Base-by-base conservation (phyloP, 2,888 invertebrate genomes). In the Hymenopus coronatus region DNA sequence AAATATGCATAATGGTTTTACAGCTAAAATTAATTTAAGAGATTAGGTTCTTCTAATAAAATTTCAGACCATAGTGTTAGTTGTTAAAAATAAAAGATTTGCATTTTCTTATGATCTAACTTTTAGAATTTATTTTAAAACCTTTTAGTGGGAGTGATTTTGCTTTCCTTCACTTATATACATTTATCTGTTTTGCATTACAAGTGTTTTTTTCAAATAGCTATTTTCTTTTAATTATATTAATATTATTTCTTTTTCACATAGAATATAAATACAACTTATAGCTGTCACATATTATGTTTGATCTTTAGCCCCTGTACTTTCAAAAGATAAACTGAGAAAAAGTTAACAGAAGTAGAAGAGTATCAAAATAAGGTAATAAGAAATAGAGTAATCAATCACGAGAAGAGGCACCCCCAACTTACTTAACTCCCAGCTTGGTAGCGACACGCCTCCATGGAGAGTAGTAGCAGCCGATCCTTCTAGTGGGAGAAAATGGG, bases 371-470 rank as follows among this genome's bases (percentile, higher is more conserved):
- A 83, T 82, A 82, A 33, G 82, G 88, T 88, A 54, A 84, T 54
- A 70, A 88, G 82, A 86, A 89, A 70, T 33, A 83, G n/a, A 30
- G n/a, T 83, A 88, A 84, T 70, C 54, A 70, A 84, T 70, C 54
- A 70, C 54, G 54, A 70, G 93, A 92, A 92, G 93, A 94, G 91
- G 92, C 92, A 92, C 87, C 91, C 92, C 92, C 92, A 93, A 97
- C 98, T 97, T 97, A 98, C 97, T 97, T 97, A 95, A 98, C 97
- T 96, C 98, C 97, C 93, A 98, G 97, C 94, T 97, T 98, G 94
- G 97, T 97, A 94, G 98, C 98, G 94, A 98, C 98, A 94, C 97
- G 96, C 93, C 97, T 97, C 98, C 98, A 98, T 95, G 97, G 98
- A 93, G 97, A 97, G 95, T 97, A 97, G 96, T 90, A 90, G 88